phyloP scores from a whole-genome alignment of 2,888 invertebrate species.

The Tromatobia lineatoria region DNA sequence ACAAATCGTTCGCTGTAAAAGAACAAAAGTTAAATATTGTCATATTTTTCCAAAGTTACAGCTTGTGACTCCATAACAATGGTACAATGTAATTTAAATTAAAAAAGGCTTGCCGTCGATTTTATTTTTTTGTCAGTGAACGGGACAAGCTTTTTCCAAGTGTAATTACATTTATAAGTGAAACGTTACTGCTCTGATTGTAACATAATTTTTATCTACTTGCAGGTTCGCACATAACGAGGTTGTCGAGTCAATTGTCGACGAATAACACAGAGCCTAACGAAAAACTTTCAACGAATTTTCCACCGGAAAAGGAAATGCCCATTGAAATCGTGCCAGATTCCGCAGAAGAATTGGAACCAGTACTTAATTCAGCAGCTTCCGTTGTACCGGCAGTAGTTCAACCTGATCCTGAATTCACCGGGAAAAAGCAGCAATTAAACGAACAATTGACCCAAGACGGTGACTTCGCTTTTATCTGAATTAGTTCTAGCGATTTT shows the following conservation, averaged over 20 bases:
- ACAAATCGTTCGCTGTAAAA: neutral
- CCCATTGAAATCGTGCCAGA: constrained; percentile 22
- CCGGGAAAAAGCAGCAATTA: constrained; percentile 22
- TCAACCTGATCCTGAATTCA: constrained; percentile 18
- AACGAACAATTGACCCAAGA: constrained; percentile 33
- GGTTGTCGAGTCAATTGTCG: neutral
- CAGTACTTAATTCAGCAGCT: constrained; percentile 1
- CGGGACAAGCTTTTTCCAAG: no score
- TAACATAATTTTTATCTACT: constrained; percentile 8
- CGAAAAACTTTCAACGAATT: constrained; percentile 25
- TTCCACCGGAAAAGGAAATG: constrained; percentile 4
- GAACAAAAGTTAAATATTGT: neutral
- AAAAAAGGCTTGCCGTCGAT: neutral
- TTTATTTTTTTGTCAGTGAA: no score
- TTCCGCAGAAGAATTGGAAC: constrained; percentile 24
- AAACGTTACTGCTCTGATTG: neutral
- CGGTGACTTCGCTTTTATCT: constrained; percentile 51
- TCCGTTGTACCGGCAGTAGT: constrained; percentile 11
- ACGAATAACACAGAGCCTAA: constrained; percentile 17
- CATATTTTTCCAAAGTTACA: neutral
- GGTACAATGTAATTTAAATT: neutral
- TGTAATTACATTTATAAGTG: neutral
- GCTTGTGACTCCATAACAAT: neutral
- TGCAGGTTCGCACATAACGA: constrained; percentile 53
- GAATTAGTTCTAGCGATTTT: constrained; percentile 12